Base-by-base conservation (phyloP, 2,888 invertebrate species). In the Acanthacorydalis orientalis region DNA sequence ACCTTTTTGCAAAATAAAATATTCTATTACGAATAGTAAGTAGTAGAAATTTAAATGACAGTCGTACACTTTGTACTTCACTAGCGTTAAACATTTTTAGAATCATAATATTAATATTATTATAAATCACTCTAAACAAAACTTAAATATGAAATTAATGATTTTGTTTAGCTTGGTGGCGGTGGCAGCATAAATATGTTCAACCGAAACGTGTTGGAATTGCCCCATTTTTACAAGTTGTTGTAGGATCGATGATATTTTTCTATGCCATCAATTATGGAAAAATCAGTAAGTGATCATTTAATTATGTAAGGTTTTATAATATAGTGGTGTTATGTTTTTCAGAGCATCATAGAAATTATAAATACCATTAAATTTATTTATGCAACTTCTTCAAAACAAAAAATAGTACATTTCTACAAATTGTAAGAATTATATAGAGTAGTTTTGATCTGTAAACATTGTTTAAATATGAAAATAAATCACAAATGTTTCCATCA, bases 161-260 rank as follows among this genome's bases (percentile, higher is more conserved):
- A 23, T 23, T 23, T 2, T 23, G 60, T 62, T 15, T 57, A 86
- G 90, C 80, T 44, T 89, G 74, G 72, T 92, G 91, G 91, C 80
- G 89, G 61, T 92, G 91, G 90, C 82, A 87, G 58, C 85, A 89
- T 66, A 90, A 88, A 64, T 92, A 88, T 60, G 67, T 83, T 49
- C 80, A 81, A 58, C 86, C 86, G 1, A 85, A 79, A 65, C 77
- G 76, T 56, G 68, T 75, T 52, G 83, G 83, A 43, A 72, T 83
- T 51, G 85, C 89, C 56, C 83, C 86, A 53, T 75, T 83, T 62
- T 79, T 83, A 62, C 91, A 92, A 59, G 53, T 85, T 41, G 62
- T 78, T 47, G 67, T 75, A 48, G 80, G 70, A 46, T 68, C 73
- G 47, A 85, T 85, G 79, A 64, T 73, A 7, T 70, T 84, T 64